Conservation (phyloP, 2,797 vertebrate genomes). For the Morus bassanus region DNA sequence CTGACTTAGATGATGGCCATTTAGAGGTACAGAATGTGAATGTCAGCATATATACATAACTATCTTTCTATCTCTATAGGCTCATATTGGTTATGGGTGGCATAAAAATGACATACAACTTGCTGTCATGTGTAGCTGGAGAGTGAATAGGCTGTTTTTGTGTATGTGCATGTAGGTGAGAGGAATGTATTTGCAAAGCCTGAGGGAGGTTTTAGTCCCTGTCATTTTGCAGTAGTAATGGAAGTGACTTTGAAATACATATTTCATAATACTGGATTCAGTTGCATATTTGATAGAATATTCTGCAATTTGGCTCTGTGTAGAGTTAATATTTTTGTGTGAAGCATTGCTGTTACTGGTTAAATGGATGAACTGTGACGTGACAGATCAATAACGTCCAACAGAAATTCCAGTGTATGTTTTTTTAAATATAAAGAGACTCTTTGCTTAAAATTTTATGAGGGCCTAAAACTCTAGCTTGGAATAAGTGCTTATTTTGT, state of each 20-base stretch:
- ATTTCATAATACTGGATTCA: background rate
- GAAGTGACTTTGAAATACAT: background rate
- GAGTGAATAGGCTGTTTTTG: background rate
- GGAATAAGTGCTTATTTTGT: background rate
- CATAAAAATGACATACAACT: background rate
- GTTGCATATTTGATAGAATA: background rate
- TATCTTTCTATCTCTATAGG: background rate
- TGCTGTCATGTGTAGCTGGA: background rate
- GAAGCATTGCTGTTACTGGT: background rate
- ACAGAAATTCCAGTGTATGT: background rate
- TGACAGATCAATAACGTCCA: background rate
- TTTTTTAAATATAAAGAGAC: background rate
- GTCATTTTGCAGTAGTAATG: background rate
- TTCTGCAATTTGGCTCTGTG: background rate
- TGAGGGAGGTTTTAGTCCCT: background rate
- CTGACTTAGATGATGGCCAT: background rate
- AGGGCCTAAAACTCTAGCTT: background rate
- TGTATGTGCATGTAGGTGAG: background rate
- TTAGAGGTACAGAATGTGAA: slow-evolving; percentile 1
- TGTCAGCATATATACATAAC: background rate
- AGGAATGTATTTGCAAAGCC: background rate
- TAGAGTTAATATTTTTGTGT: background rate
- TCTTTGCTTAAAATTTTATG: background rate
- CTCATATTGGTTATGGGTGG: background rate
- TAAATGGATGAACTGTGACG: background rate